Base-by-base conservation (phyloP, 2,888 invertebrate genomes). In the Macaria notata region DNA sequence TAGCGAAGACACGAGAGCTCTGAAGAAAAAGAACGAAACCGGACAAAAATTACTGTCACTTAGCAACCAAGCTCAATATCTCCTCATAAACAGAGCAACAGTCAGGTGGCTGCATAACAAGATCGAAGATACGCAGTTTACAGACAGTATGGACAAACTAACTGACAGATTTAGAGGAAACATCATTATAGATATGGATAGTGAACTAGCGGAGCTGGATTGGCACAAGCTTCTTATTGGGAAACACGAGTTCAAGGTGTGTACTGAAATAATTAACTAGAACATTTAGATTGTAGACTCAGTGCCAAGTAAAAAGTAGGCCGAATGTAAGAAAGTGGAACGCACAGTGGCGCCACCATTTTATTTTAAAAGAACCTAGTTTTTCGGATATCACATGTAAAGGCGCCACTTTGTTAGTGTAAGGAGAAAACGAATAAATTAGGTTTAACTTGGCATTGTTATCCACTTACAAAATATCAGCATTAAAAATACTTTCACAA, bases 111-210 rank as follows among this genome's bases (percentile, higher is more conserved):
- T 98, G 48, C 86, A 87, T 55, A 86, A 92, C 50, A 93, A 92
- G 80, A 91, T 96, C 38, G 76, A 88, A 39, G 92, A 93, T 58
- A 89, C 91, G 39, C 71, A 85, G 46, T 92, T 92, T 51, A 81
- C 81, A 7, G 92, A 93, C 54, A 85, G 86, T 68, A 75, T 93
- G 44, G 93, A 94, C 38, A 93, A 93, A 65, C 88, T 97, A 39
- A 89, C 96, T 3, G 92, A 94, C 61, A 92, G 99, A 68, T 99
- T 99, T 83, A 93, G 99, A 73, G 96, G 96, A n/a, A 99, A 99
- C 87, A 92, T 99, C 42, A 93, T 98, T 2, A 92, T 98, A 9
- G 94, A 94, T 64, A 95, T 96, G 53, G 84, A 92, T 2, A 73
- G 88, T 31, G 93, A 96, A n/a, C 95, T 98, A 73, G 93, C 94